Evolutionary conservation across 2,113 vertebrate genomes (phyloP).

Genomic region (Gymnogyps californianus): DNA sequence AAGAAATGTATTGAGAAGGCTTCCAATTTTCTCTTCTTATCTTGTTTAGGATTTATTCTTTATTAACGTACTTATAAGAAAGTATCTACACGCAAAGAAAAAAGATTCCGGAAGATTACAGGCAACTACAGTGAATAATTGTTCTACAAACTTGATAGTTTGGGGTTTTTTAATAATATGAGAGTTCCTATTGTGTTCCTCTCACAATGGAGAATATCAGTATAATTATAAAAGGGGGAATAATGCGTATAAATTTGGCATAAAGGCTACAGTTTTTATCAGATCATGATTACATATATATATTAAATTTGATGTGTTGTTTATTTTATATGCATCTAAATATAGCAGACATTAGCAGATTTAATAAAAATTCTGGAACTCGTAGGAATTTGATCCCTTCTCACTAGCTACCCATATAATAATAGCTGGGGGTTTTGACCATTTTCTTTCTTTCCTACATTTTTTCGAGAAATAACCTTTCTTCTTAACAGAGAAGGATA

Average conservation of each 20-base stretch:
- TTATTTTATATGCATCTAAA: neutral
- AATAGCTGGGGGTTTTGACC: neutral
- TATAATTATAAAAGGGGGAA: neutral
- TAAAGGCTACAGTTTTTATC: neutral
- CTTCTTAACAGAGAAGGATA: neutral
- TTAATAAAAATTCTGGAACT: neutral
- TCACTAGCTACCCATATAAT: neutral
- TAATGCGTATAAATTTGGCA: neutral
- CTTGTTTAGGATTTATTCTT: constrained; percentile 63
- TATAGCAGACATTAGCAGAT: neutral
- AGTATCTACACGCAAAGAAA: constrained; percentile 18
- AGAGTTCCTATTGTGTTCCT: constrained; percentile 10
- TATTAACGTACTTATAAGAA: constrained; percentile 51
- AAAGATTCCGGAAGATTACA: constrained; percentile 20
- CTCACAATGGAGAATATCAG: neutral
- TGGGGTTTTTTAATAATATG: neutral
- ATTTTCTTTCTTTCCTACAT: neutral
- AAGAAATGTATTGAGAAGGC: constrained; percentile 27
- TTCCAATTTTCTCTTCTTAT: constrained; percentile 58
- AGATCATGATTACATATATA: neutral
- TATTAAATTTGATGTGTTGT: neutral
- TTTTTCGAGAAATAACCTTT: neutral
- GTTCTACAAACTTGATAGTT: neutral
- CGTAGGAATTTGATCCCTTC: neutral
- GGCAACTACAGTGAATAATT: constrained; percentile 13